phyloP scores from a whole-genome alignment of 2,113 vertebrate species.

The Maccullochella peelii region DNA sequence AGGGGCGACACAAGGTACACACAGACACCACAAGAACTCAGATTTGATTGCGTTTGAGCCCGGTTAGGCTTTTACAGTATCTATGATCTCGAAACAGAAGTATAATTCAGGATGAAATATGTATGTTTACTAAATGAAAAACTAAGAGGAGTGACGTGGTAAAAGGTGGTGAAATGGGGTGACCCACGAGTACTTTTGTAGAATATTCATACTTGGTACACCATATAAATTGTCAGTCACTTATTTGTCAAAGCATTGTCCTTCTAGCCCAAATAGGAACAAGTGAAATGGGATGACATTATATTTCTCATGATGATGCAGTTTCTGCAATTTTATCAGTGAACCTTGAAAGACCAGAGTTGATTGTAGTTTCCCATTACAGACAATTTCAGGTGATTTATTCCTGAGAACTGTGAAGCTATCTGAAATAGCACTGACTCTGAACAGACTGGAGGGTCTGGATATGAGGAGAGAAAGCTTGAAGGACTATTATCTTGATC shows the following conservation, averaged over 20 bases:
- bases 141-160: neutral
- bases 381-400: neutral
- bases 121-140: neutral
- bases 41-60: too few relatives aligned
- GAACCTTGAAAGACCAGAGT: neutral
- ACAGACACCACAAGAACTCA: neutral
- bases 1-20: neutral
- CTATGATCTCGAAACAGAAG: neutral
- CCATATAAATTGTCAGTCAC: neutral
- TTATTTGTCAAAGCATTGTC: too few relatives aligned
- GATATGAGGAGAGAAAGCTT: neutral
- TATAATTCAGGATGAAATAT: neutral
- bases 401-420: neutral
- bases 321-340: neutral
- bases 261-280: neutral
- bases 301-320: neutral
- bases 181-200: neutral
- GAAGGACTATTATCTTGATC: conserved; percentile 1
- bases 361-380: neutral
- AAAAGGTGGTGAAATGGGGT: neutral
- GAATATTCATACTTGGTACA: neutral
- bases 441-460: neutral
- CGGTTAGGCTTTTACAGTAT: neutral
- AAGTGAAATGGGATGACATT: neutral
- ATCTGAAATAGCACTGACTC: neutral